Evolutionary conservation across 1,140 invertebrate genomes (phyloP).

Genomic region (Acyrthosiphon pisum): DNA sequence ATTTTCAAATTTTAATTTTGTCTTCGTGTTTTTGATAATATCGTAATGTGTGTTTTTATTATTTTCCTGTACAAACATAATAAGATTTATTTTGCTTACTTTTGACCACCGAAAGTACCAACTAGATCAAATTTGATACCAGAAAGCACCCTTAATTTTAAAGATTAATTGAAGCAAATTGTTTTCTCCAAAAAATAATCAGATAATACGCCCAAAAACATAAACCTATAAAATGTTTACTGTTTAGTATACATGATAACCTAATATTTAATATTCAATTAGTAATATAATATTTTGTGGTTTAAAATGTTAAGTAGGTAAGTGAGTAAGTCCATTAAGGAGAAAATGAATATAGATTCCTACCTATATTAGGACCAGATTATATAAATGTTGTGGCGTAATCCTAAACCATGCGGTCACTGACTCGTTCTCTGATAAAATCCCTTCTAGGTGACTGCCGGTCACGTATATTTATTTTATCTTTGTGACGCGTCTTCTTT

Average conservation of each 20-base stretch:
- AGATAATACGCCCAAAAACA: neutral
- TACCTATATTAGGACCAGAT: neutral
- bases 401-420: neutral
- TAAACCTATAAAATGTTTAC: neutral
- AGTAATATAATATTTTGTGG: neutral
- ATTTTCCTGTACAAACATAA: neutral
- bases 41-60: too few species aligned
- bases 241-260: neutral
- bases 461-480: conserved; percentile 1
- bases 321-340: neutral
- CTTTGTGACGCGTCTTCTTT: neutral
- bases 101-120: too few species aligned
- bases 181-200: neutral
- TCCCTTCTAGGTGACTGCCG: neutral
- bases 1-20: too few species aligned
- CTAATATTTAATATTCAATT: neutral
- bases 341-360: neutral
- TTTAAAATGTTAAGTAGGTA: neutral
- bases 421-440: neutral
- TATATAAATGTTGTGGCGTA: neutral
- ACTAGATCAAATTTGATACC: too few species aligned
- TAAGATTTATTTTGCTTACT: neutral
- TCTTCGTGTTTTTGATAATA: too few species aligned
- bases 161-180: neutral
- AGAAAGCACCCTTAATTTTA: neutral